Conservation (phyloP, 1,140 invertebrate species). For the Drosophila saltans region DNA sequence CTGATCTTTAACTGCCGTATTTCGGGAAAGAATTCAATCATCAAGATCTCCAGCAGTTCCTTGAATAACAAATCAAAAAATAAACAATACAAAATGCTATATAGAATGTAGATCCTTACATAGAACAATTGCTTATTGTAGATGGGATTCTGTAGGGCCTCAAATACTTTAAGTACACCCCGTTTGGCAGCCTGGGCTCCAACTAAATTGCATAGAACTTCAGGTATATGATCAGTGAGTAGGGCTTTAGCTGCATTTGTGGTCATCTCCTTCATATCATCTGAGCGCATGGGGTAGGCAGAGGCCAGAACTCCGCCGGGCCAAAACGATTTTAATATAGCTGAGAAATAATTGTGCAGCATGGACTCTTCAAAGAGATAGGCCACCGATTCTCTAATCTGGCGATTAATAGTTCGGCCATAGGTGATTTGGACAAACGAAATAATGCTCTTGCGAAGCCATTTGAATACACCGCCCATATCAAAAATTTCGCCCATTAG, state of each 20-base stretch:
- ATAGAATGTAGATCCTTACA: constrained; percentile 86
- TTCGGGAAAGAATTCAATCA: constrained; percentile 91
- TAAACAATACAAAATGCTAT: constrained; percentile 21
- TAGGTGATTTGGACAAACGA: constrained; percentile 96
- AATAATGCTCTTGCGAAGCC: constrained; percentile 93
- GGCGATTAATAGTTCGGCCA: constrained; percentile 95
- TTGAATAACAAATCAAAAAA: constrained; percentile 75
- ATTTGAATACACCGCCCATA: constrained; percentile 93
- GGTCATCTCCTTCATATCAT: constrained; percentile 88
- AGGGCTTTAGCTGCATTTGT: constrained; percentile 79
- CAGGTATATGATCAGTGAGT: constrained; percentile 90
- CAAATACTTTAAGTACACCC: constrained; percentile 94
- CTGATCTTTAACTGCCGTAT: constrained; percentile 83
- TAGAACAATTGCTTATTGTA: constrained; percentile 97
- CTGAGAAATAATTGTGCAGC: constrained; percentile 93
- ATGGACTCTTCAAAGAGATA: constrained; percentile 95
- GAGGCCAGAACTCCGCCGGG: constrained; percentile 89
- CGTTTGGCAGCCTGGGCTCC: constrained; percentile 92
- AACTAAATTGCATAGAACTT: constrained; percentile 91
- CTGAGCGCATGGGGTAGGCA: constrained; percentile 85
- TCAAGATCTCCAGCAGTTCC: constrained; percentile 89
- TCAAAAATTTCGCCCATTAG: constrained; percentile 95
- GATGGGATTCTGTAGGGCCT: constrained; percentile 92
- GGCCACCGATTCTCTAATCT: constrained; percentile 93
- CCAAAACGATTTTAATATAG: constrained; percentile 94